Base-by-base conservation (phyloP, 2,113 vertebrate genomes). In the Nibea coibor region DNA sequence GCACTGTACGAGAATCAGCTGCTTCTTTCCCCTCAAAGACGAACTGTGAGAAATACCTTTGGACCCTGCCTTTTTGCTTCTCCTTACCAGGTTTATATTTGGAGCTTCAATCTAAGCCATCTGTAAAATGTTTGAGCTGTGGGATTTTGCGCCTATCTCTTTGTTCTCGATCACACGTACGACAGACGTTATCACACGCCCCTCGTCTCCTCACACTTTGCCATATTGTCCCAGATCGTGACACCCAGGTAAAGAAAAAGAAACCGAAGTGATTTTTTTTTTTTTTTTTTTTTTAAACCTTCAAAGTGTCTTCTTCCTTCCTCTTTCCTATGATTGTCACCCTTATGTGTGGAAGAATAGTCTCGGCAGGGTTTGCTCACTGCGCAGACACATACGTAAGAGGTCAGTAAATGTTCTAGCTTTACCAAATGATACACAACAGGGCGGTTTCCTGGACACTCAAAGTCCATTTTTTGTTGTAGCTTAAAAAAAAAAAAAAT, bases 381-480 rank as follows among this genome's bases (percentile, higher is more conserved):
- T 80, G 86, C 82, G 81, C 80, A 76, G 68, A 69, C 72, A 26
- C 65, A 64, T 61, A 72, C 43, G 10, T 42, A 59, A 51, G 86
- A 71, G 75, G 79, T 89, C 68, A 76, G 64, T 80, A 66, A 17
- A 43, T 82, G 69, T 87, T 82, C 75, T 69, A 90, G 75, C 77
- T 89, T 86, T 87, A 86, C 81, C 81, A 88, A 91, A 91, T 85
- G 68, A 88, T 64, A 72, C 65, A 39, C 62, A 66, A 12, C 61
- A 2, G 57, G 67, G 42, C 10, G 61, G 87, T 91, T 93, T 94
- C 89, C 90, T 92, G 74, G 75, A 90, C 89, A 88, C 53, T 24
- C 10, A 0, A 58, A 82, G 78, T 76, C 65, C 22, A 28, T 4
- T 69, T 75, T 72, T 54, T 72, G 19, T 64, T 76, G 67, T 80